Evolutionary conservation across 2,888 invertebrate species (phyloP).

Genomic region (Orthosia gothica): DNA sequence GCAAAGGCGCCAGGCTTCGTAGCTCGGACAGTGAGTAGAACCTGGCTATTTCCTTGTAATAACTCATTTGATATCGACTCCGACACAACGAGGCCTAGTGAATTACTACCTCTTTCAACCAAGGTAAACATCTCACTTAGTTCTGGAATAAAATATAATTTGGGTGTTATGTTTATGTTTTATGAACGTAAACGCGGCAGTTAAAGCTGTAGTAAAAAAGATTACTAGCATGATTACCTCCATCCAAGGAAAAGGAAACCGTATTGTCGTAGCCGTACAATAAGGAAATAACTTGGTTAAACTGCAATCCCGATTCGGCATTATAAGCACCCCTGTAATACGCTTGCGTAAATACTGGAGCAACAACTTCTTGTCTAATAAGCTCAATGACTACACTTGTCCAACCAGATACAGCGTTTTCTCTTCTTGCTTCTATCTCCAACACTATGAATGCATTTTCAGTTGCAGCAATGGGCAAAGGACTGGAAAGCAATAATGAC

Average conservation of each 20-base stretch:
- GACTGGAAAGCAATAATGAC: slow-evolving; percentile 62
- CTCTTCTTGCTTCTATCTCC: slow-evolving; percentile 78
- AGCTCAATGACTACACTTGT: slow-evolving; percentile 76
- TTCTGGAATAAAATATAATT: slow-evolving; percentile 64
- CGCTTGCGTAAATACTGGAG: slow-evolving; percentile 73
- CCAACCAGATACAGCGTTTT: slow-evolving; percentile 75
- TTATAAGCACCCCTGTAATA: slow-evolving; percentile 77
- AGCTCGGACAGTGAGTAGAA: slow-evolving; percentile 72
- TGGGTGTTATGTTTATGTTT: not conserved
- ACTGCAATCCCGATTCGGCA: slow-evolving; percentile 68
- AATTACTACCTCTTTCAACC: slow-evolving; percentile 5
- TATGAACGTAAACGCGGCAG: not conserved
- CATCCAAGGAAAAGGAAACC: slow-evolving; percentile 32
- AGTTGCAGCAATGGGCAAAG: slow-evolving; percentile 69
- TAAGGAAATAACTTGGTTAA: slow-evolving; percentile 73
- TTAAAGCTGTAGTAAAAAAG: slow-evolving; percentile 3
- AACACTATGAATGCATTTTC: slow-evolving; percentile 76
- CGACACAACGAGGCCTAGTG: not conserved
- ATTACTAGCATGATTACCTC: slow-evolving; percentile 18
- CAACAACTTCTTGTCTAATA: slow-evolving; percentile 64
- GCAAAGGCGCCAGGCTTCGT: slow-evolving; percentile 58
- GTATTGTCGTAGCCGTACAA: slow-evolving; percentile 64
- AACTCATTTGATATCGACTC: slow-evolving; percentile 47
- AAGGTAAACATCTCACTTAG: slow-evolving; percentile 11
- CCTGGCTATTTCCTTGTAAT: slow-evolving; percentile 66